Evolutionary conservation across 2,797 vertebrate genomes (phyloP), one percentile per base, ranked within the genome.

Genomic region (Microtus californicus): DNA sequence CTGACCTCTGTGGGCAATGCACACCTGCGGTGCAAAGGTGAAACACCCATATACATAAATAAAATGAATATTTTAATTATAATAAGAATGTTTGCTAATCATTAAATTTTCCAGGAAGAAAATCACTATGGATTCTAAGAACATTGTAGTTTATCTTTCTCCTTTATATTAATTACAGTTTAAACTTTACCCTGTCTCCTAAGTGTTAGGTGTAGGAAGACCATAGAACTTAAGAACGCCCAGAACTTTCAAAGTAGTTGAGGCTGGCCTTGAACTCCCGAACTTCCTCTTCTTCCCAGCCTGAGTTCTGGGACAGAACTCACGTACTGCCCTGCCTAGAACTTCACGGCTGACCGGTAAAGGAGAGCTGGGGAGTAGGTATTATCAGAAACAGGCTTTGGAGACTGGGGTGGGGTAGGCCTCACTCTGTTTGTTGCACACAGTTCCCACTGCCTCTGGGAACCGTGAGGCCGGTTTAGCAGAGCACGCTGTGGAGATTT

Each of bases 71-170:
- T 85, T 65, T 45, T 48, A 85, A 48, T 85, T 85, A n/a, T 85
- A n/a, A 34, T 34, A 56, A 88, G 31, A 76, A 43, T 34, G 71
- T 90, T 92, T 82, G 51, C 51, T 91, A 29, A 74, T 27, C 34
- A 37, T 59, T 77, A 59, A 37, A 71, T 37, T 94, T 90, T 69
- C 71, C 51, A 93, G 76, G 31, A 91, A 87, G 61, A 82, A 93
- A 94, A 74, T n/a, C 14, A 45, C 90, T 12, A 6, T 76, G 56
- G 71, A 1, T 67, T 54, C 54, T 48, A 27, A 37, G 69, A 48
- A 78, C 73, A 82, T 1, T 7, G 11, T 12, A 13, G 43, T 69
- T 91, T 67, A 65, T 51, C 21, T 76, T 76, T 71, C 85, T 43
- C 43, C 73, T 76, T 80, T 86, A 27, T 76, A n/a, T n/a, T n/a